A percentile compares a stretch with the other conserved stretches of the same genome.
phyloP scores from a whole-genome alignment of 2,113 vertebrate species.

The Notothenia rossii region DNA sequence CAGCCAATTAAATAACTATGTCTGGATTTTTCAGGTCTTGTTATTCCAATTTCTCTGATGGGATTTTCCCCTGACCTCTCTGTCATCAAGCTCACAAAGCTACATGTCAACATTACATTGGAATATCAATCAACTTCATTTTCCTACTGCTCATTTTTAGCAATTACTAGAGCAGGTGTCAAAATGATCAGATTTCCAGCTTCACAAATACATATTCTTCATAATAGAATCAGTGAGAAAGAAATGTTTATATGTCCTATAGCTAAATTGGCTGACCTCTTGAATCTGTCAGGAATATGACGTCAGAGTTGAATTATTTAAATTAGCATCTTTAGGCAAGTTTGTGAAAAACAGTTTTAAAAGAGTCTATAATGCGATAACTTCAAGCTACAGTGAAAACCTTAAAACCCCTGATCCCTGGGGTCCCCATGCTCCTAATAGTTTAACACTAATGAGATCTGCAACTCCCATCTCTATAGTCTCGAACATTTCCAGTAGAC shows the following conservation, averaged over 20 bases:
- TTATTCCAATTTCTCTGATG: slow-evolving; percentile 22
- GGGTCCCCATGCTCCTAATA: slow-evolving; percentile 66
- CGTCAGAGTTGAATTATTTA: neutral
- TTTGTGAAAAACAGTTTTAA: slow-evolving; percentile 49
- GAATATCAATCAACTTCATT: slow-evolving; percentile 1
- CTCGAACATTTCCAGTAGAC: slow-evolving; percentile 66
- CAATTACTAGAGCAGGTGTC: neutral
- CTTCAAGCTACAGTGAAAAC: slow-evolving; percentile 65
- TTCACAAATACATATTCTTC: neutral
- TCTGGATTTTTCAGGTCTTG: slow-evolving; percentile 2
- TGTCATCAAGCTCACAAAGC: neutral
- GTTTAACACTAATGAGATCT: slow-evolving; percentile 80
- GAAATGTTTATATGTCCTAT: neutral
- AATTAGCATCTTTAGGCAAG: slow-evolving; percentile 7
- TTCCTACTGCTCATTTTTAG: neutral
- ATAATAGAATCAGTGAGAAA: neutral
- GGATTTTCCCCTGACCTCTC: slow-evolving; percentile 1
- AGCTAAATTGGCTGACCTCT: slow-evolving; percentile 8
- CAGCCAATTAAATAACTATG: neutral
- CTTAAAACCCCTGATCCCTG: slow-evolving; percentile 57
- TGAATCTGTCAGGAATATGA: neutral
- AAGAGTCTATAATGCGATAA: slow-evolving; percentile 58
- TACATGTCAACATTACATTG: too few species aligned
- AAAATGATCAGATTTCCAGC: neutral
- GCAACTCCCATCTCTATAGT: slow-evolving; percentile 59